Conservation (phyloP, 1,140 invertebrate species). For the Thaumatotibia leucotreta region DNA sequence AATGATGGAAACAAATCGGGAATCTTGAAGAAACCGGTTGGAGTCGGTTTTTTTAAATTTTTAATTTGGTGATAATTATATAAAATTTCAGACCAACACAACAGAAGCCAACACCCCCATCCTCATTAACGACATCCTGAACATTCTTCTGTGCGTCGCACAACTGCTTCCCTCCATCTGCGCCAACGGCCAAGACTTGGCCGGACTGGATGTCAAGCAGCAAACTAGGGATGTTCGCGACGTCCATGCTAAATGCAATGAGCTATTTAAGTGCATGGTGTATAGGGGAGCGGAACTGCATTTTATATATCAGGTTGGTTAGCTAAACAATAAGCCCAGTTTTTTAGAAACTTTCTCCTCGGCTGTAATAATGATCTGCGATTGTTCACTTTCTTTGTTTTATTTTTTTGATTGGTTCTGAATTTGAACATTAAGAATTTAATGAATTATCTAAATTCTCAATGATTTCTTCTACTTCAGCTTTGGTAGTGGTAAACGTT, state of each 20-base stretch:
- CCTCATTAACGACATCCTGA: slow-evolving; percentile 84
- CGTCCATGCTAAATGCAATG: slow-evolving; percentile 87
- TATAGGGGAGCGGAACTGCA: slow-evolving; percentile 84
- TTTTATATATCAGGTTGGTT: slow-evolving; percentile 82
- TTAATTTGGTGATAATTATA: not conserved
- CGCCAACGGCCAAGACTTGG: slow-evolving; percentile 78
- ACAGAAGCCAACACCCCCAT: slow-evolving; percentile 78
- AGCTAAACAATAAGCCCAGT: not conserved
- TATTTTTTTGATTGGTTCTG: not conserved
- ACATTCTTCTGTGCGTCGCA: slow-evolving; percentile 83
- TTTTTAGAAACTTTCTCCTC: no score
- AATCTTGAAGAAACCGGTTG: no score
- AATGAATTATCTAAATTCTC: not conserved
- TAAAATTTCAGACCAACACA: slow-evolving; percentile 76
- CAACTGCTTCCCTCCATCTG: slow-evolving; percentile 82
- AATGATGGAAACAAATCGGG: no score
- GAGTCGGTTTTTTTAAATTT: no score
- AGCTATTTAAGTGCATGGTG: slow-evolving; percentile 83
- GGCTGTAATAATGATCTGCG: no score
- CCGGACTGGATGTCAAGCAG: slow-evolving; percentile 76
- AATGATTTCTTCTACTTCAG: no score
- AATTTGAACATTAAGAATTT: not conserved
- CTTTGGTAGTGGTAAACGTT: no score
- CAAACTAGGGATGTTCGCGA: slow-evolving; percentile 82
- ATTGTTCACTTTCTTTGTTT: no score